Evolutionary conservation across 37 sponge, comb jelly and placozoan genomes (phyloP), one percentile per base, ranked within the genome.

Genomic region (Crambe crambe): DNA sequence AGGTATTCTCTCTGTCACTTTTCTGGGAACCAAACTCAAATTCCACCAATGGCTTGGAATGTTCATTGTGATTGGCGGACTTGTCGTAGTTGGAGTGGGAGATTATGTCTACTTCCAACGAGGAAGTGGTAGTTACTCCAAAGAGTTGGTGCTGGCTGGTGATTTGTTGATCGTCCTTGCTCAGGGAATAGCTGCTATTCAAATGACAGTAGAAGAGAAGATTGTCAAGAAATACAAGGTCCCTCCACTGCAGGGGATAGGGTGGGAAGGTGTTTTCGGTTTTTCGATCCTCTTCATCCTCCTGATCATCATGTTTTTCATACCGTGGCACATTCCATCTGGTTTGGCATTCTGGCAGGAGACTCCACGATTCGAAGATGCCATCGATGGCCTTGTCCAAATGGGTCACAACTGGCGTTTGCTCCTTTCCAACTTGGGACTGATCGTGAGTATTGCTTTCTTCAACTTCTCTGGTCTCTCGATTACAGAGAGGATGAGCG

Each of bases 261-360:
- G 99, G 20, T 98, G 94, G 92, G 99, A 98, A 66, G 99, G 99
- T 0, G 82, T 94, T 31, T 98, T 93, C 40, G 99, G 99, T 2
- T 91, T 98, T 56, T 70, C 73, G 64, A 41, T 89, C 6, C 65
- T 94, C 12, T 12, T 64, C 8, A n/a, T 94, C 23, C 89, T 94
- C 22, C 90, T 94, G 40, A 25, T 98, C 26, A 90, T 95, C 2
- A 87, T 98, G 86, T 98, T 89, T 89, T 98, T 96, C 86, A 92
- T 96, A 25, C 99, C 96, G 4, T 91, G 91, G 91, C 93, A 92
- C 59, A 66, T 98, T 39, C 89, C 92, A 42, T 73, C 80, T 0
- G 44, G 83, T 12, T 40, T 75, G 23, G 83, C 76, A 68, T 87
- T 88, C 78, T 95, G 91, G 91, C 95, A 91, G 59, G 74, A 79